These are phyloP conservation scores for Lithosia quadra DNA, from an alignment of 2,888 invertebrate genomes.

Conservation along the genomic window DNA sequence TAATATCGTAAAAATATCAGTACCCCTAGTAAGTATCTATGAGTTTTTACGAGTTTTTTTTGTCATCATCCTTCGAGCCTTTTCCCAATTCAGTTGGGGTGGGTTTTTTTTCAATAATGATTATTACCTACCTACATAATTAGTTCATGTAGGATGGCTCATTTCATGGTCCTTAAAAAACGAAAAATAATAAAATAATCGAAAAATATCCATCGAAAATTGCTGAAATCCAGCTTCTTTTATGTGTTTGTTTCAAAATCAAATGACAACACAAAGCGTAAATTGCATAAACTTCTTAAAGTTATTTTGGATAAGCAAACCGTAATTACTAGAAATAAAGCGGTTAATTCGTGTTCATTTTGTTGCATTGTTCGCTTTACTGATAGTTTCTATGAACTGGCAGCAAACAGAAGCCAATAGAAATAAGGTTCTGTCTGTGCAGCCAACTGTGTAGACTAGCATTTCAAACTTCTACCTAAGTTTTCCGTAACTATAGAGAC, in stretches of 20 bases:
- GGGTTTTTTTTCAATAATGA: no score
- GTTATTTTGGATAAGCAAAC: neutral
- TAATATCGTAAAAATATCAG: neutral
- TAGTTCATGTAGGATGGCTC: no score
- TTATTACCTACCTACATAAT: no score
- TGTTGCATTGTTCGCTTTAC: neutral
- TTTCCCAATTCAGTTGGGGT: no score
- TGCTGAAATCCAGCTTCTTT: no score
- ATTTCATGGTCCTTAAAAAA: no score
- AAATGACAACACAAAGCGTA: no score
- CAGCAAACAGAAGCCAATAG: constrained; percentile 21
- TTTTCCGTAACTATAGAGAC: constrained; percentile 33
- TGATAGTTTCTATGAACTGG: constrained; percentile 2
- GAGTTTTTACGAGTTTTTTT: neutral
- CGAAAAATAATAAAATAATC: no score
- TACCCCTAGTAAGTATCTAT: neutral
- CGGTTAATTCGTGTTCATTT: neutral
- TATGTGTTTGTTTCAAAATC: no score
- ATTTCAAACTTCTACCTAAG: constrained; percentile 44
- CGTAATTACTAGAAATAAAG: neutral
- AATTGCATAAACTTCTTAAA: neutral
- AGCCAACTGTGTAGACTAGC: constrained; percentile 34
- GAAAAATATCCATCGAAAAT: no score
- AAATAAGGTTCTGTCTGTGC: constrained; percentile 25
- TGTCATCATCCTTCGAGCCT: no score